Percentiles rank a stretch among this genome's conserved stretches.
Evolutionary conservation across 2,888 invertebrate genomes (phyloP).

Genomic region (Caenorhabditis sp.): DNA sequence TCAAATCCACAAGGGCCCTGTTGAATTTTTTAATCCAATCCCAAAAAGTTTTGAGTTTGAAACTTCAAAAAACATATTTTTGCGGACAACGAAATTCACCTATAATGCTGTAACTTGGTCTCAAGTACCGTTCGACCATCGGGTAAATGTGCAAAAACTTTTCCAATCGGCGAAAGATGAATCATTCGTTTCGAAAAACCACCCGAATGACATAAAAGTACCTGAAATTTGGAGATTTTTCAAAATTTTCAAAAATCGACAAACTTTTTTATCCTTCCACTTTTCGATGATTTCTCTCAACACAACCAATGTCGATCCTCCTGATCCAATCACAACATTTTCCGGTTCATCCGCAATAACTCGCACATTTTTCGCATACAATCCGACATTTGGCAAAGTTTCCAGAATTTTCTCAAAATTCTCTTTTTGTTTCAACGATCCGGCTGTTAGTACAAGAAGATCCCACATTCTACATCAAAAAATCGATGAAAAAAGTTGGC

Average conservation of each 20-base stretch:
- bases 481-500: too few species aligned
- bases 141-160: conserved; percentile 72
- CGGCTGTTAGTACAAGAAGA: conserved; percentile 43
- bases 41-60: neutral
- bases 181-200: conserved; percentile 73
- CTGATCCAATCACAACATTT: conserved; percentile 33
- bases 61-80: too few species aligned
- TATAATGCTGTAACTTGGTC: conserved; percentile 71
- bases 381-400: neutral
- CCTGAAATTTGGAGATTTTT: too few species aligned
- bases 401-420: conserved; percentile 23
- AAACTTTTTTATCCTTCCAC: neutral
- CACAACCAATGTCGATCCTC: conserved; percentile 43
- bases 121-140: conserved; percentile 68
- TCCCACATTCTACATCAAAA: conserved; percentile 42
- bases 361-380: conserved; percentile 8
- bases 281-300: neutral
- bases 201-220: conserved; percentile 73
- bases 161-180: conserved; percentile 72
- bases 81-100: conserved; percentile 39
- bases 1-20: too few species aligned
- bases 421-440: conserved; percentile 30
- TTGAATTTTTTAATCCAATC: too few species aligned
- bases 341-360: conserved; percentile 30
- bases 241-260: too few species aligned